Percentiles rank a stretch among this genome's conserved stretches.
Evolutionary conservation across 2,888 invertebrate genomes (phyloP).

Genomic region (Tachystola acroxantha): DNA sequence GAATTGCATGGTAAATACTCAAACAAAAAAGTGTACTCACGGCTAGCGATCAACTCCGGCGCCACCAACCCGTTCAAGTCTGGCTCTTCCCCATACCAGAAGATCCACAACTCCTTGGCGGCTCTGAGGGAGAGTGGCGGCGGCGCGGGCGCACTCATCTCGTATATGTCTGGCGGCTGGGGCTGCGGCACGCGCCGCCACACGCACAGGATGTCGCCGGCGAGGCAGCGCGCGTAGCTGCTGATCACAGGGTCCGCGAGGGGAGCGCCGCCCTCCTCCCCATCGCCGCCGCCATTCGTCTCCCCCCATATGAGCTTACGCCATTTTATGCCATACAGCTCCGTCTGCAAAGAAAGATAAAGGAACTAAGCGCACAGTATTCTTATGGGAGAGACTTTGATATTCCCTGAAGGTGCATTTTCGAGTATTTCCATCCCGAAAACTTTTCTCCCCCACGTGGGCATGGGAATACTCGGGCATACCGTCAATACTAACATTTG

Average conservation of each 20-base stretch:
- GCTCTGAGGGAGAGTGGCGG: constrained; percentile 90
- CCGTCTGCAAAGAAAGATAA: constrained; percentile 98
- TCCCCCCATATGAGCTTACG: constrained; percentile 94
- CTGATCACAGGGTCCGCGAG: constrained; percentile 94
- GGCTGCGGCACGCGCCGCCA: constrained; percentile 92
- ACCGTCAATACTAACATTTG: no score
- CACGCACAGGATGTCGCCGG: constrained; percentile 97
- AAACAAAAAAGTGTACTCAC: no score
- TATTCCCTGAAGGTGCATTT: no score
- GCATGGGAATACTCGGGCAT: no score
- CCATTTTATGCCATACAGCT: constrained; percentile 99
- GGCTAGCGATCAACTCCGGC: constrained; percentile 89
- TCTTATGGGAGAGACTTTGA: no score
- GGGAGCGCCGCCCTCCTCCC: constrained; percentile 79
- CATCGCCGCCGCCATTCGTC: constrained; percentile 54
- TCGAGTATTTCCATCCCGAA: no score
- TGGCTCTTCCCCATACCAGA: constrained; percentile 99
- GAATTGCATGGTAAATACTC: no score
- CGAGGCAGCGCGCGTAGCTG: constrained; percentile 93
- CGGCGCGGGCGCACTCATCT: constrained; percentile 73
- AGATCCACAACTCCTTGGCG: constrained; percentile 99
- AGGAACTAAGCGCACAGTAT: no score
- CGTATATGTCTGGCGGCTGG: constrained; percentile 66
- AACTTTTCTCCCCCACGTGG: no score
- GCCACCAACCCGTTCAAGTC: constrained; percentile 91